Evolutionary conservation across 2,113 vertebrate species (phyloP).

Genomic region (Rattus rattus): DNA sequence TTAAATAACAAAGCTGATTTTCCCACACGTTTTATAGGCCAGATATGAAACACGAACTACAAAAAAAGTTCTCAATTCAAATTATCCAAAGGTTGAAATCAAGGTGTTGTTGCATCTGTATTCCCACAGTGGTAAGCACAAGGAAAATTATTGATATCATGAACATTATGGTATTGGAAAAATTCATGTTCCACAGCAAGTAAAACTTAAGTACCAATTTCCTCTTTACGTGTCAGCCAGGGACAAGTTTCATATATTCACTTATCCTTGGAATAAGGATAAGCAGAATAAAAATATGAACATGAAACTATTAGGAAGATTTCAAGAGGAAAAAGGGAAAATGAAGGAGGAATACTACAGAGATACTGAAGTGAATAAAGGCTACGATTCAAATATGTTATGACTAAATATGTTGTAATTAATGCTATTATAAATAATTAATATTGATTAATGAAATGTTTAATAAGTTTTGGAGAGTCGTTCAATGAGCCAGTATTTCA

Average conservation of each 20-base stretch:
- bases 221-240: neutral
- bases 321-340: neutral
- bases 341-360: neutral
- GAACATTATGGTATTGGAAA: neutral
- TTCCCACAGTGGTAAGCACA: constrained; percentile 4
- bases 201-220: neutral
- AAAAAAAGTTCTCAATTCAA: neutral
- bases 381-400: neutral
- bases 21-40: neutral
- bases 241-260: neutral
- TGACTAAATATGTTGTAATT: neutral
- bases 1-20: neutral
- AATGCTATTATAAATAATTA: neutral
- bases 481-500: neutral
- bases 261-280: neutral
- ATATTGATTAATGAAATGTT: neutral
- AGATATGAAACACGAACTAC: neutral
- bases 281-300: neutral
- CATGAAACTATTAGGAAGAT: neutral
- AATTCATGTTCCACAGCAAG: neutral
- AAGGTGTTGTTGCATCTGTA: neutral
- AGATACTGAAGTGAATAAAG: no score
- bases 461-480: neutral
- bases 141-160: neutral
- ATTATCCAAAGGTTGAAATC: neutral